A percentile compares a stretch with the other conserved stretches of the same genome.
phyloP scores from a whole-genome alignment of 2,113 vertebrate genomes.

The Equus przewalskii region DNA sequence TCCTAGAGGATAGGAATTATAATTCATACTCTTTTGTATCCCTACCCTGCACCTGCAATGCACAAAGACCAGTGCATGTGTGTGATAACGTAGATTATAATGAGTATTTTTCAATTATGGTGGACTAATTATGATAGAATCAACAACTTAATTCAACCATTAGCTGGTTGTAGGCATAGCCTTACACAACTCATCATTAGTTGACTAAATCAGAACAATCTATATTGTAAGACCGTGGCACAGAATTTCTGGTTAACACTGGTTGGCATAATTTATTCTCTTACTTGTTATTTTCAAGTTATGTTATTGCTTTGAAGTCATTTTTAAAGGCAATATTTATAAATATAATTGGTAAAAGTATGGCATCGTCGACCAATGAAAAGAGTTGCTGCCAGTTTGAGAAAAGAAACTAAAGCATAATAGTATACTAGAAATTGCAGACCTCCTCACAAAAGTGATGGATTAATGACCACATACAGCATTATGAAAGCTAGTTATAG shows the following conservation, averaged over 20 bases:
- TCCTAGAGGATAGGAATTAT: conserved; percentile 27
- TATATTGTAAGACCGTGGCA: conserved; percentile 9
- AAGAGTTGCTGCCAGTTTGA: conserved; percentile 43
- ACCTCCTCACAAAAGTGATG: conserved; percentile 61
- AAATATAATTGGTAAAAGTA: conserved; percentile 51
- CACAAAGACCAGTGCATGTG: background rate
- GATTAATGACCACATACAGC: conserved; percentile 54
- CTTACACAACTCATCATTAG: conserved; percentile 20
- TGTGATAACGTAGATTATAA: conserved; percentile 20
- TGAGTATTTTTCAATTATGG: conserved; percentile 35
- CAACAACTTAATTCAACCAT: background rate
- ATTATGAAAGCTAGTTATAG: conserved; percentile 68
- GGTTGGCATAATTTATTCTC: conserved; percentile 23
- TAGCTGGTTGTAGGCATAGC: conserved; percentile 1
- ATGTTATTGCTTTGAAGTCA: conserved; percentile 61
- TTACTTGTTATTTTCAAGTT: conserved; percentile 61
- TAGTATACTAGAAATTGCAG: conserved; percentile 48
- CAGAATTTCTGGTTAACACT: conserved; percentile 60
- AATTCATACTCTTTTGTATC: conserved; percentile 13
- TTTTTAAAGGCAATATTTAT: conserved; percentile 75
- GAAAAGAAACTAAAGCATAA: conserved; percentile 51
- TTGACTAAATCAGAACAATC: conserved; percentile 40
- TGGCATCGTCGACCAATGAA: conserved; percentile 55
- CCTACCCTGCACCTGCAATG: background rate
- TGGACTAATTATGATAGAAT: conserved; percentile 34